These are phyloP conservation scores for Sminthurinus aureus DNA, from an alignment of 2,888 invertebrate species.

Conservation along the genomic window DNA sequence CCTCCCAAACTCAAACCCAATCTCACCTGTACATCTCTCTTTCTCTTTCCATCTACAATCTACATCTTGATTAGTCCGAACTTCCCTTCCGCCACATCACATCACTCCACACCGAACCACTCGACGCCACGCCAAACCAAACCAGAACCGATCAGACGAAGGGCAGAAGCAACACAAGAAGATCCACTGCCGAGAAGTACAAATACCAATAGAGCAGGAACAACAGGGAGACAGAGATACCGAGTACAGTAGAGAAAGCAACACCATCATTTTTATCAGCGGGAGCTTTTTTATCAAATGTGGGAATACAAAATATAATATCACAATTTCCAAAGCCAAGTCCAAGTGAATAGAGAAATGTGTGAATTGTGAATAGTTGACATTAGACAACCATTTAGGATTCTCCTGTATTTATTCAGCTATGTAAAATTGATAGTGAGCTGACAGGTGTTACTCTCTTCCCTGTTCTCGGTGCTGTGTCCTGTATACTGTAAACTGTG, in stretches of 20 bases:
- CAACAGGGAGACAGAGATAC: background rate
- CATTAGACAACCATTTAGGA: too few relatives aligned
- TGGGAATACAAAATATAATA: too few relatives aligned
- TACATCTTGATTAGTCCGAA: constrained; percentile 23
- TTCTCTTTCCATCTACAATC: background rate
- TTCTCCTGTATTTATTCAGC: too few relatives aligned
- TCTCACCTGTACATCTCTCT: constrained; percentile 15
- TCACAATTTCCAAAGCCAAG: too few relatives aligned
- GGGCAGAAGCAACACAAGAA: background rate
- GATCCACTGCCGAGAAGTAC: background rate
- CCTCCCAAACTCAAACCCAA: background rate
- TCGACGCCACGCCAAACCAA: too few relatives aligned
- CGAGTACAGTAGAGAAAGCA: too few relatives aligned
- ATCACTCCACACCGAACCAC: too few relatives aligned
- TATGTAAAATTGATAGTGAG: background rate
- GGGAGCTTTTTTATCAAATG: too few relatives aligned
- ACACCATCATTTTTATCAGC: too few relatives aligned
- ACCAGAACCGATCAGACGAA: background rate
- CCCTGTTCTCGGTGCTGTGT: background rate
- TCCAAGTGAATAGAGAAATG: too few relatives aligned
- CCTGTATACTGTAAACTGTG: too few relatives aligned
- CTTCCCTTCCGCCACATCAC: background rate
- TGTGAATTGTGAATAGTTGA: too few relatives aligned
- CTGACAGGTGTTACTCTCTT: background rate
- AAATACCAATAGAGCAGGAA: background rate